phyloP scores from a whole-genome alignment of 2,797 vertebrate species.

The Falco rusticolus region DNA sequence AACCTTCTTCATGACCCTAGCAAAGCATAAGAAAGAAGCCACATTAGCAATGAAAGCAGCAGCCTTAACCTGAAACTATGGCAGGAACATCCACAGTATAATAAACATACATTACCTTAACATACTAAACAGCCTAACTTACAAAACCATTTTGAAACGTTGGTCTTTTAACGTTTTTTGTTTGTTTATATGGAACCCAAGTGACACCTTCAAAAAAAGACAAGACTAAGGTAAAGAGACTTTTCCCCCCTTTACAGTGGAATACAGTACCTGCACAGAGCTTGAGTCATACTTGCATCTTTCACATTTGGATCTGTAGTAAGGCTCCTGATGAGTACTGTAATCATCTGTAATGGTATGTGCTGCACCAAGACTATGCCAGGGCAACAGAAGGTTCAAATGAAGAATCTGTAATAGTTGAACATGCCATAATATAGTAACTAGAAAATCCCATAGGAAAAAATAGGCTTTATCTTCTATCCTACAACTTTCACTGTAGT shows the following conservation, averaged over 20 bases:
- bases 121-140: not conserved
- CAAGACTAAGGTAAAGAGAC: not conserved
- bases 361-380: conserved; percentile 97
- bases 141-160: not conserved
- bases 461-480: not conserved
- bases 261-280: conserved; percentile 91
- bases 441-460: not conserved
- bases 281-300: conserved; percentile 96
- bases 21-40: not conserved
- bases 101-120: not conserved
- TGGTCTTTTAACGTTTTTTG: accelerated
- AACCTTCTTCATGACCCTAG: not conserved
- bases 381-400: conserved; percentile 96
- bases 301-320: conserved; percentile 97
- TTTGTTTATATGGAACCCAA: not conserved
- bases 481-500: not conserved
- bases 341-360: conserved; percentile 98
- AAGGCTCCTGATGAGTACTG: conserved; percentile 97
- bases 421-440: not conserved
- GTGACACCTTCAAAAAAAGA: not conserved
- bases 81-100: not conserved
- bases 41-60: not conserved
- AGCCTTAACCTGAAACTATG: not conserved
- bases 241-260: not conserved
- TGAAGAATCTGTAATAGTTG: conserved; percentile 82